A percentile compares a stretch with the other conserved stretches of the same genome.
These are phyloP conservation scores for Aphaenogaster rudis DNA, from an alignment of 1,140 invertebrate species.

Conservation along the genomic window DNA sequence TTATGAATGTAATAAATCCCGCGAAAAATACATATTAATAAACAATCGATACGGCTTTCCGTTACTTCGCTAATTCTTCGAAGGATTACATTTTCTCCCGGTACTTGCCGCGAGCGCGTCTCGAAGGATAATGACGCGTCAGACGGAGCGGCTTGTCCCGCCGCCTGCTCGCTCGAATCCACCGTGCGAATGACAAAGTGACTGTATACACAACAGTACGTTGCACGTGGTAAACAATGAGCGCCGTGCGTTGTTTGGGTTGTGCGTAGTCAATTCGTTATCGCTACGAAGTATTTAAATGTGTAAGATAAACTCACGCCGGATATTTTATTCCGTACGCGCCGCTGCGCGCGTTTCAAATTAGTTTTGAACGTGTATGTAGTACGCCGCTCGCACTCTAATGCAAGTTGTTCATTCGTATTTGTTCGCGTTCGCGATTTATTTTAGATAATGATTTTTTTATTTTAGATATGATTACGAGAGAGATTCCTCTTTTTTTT, in stretches of 20 bases:
- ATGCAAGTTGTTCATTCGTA: not conserved
- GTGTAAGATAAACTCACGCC: too few species aligned
- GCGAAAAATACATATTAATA: too few species aligned
- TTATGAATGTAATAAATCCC: too few species aligned
- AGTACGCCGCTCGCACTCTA: too few species aligned
- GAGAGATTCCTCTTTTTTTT: too few species aligned
- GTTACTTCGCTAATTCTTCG: too few species aligned
- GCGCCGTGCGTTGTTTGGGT: not conserved
- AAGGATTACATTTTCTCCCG: too few species aligned
- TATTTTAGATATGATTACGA: not conserved
- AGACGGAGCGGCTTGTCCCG: not conserved
- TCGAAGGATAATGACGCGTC: not conserved
- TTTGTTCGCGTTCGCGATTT: not conserved
- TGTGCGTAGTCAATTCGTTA: not conserved
- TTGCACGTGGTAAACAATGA: not conserved
- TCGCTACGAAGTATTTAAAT: too few species aligned
- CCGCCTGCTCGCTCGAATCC: not conserved
- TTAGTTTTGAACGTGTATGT: too few species aligned
- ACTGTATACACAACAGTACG: not conserved
- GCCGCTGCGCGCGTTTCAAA: too few species aligned
- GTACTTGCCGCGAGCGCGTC: not conserved
- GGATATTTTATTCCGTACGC: too few species aligned
- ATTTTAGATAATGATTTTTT: not conserved
- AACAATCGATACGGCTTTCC: too few species aligned
- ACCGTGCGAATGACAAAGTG: not conserved